Base-by-base conservation (phyloP, 2,113 vertebrate species). In the Australoheros scitulus region DNA sequence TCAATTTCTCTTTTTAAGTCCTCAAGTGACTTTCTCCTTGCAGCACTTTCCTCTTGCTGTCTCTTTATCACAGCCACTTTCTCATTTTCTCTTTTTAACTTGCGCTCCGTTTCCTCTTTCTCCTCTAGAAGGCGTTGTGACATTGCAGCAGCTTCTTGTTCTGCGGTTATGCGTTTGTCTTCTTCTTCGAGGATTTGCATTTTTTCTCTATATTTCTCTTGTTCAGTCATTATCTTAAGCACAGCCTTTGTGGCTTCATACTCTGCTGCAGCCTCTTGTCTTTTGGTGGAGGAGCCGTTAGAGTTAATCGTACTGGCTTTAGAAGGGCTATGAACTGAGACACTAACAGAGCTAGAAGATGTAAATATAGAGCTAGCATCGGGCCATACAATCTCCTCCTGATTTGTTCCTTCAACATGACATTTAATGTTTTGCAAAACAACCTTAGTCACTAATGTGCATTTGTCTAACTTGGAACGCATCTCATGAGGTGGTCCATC, bases 41-140 rank as follows among this genome's bases (percentile, higher is more conserved):
- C 58, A 61, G 34, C 20, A 72, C 17, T 79, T 11, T 78, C 61
- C 29, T 77, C 52, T 78, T 64, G n/a, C 7, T 32, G 32, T 32
- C 14, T 17, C 38, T 65, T 26, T 65, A 26, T 65, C 38, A 65
- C 81, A 70, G 64, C 41, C n/a, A n/a, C n/a, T n/a, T 85, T 56
- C 57, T 61, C 20, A 13, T 34, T 81, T 29, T 29, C 32, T 5
- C 32, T 32, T 32, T 32, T 32, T 32, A 32, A 32, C 32, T 32
- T 32, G 32, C 32, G 32, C 26, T 29, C 5, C 3, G 32, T 34
- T 81, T 32, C 72, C 78, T 11, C 15, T 75, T 36, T 81, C 50
- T 86, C 80, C 57, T 77, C 72, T 32, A 32, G 32, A 32, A 4
- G 32, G 32, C 32, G 5, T 32, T 32, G 32, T 32, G 32, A 32